Evolutionary conservation across 2,888 invertebrate genomes (phyloP), one percentile per base, ranked within the genome.

Genomic region (Peribatodes rhomboidaria): DNA sequence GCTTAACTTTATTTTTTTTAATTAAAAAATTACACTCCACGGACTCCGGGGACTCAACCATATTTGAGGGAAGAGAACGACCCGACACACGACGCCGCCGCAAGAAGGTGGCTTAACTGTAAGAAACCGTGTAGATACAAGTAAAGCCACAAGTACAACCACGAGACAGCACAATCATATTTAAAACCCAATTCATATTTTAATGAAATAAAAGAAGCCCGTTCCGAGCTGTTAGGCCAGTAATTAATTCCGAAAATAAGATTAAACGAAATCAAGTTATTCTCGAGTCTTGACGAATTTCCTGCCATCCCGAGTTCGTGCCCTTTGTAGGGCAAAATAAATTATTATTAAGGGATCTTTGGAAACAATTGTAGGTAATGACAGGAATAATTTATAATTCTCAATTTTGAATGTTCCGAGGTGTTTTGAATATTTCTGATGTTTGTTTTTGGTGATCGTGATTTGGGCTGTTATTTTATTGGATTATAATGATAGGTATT

Each of bases 281-380:
- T 77, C 71, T 66, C 65, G 61, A 69, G 74, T 72, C 75, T 67
- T 80, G 79, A 80, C 72, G 73, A 71, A 81, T 78, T 66, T 65
- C 18, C 56, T 63, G 68, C 61, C 64, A 52, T 71, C 56, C 55
- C 14, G 44, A 68, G 67, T 75, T 74, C 67, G 70, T 65, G 69
- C 69, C 76, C 69, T 79, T 80, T 78, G 76, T 78, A 69, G 64
- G 54, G 67, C 71, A 64, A 80, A 77, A 84, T 81, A 80, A 82
- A 84, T 82, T 83, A 81, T 80, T 75, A 78, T 82, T 81, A 78
- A 67, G 61, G 76, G 72, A 72, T 77, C 74, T 75, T 72, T 75
- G 68, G 69, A 76, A 77, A 79, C 80, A 81, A 82, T 82, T 76
- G 79, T 73, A 63, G 70, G 61, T 65, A 67, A 69, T 64, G 66